Evolutionary conservation across 2,113 vertebrate species (phyloP), one percentile per base, ranked within the genome.

Genomic region (Glaucidium brasilianum): DNA sequence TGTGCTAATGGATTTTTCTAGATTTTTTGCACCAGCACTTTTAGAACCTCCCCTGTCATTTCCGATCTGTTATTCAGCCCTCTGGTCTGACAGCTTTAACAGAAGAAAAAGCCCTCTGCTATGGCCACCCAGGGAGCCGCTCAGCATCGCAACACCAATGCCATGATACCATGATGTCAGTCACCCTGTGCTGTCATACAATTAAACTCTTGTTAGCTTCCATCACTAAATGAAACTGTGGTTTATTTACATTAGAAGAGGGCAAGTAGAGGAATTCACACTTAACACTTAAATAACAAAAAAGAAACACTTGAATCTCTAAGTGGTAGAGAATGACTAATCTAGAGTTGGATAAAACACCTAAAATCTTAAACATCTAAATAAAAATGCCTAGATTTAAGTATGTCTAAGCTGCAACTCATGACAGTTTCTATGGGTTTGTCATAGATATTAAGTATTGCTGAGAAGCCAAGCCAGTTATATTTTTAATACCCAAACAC

Each of bases 91-190:
- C 39, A 37, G 71, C 52, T 49, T 20, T 17, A 55, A 35, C 22
- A 59, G 50, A 43, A 17, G 27, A 21, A 39, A 78, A 16, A 45
- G 15, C 10, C 29, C 68, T 39, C 35, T 43, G 59, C 41, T 45
- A n/a, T 0, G 2, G 60, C 27, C 1, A 2, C 35, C 30, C 17
- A 7, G 13, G 29, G 23, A 34, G 52, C 43, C 4, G 12, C 35
- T 75, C n/a, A 14, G 30, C 66, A 79, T n/a, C 11, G 0, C 23
- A 79, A 29, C 56, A 30, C 27, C 4, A 12, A 30, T 45, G 82
- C 30, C 3, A 4, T 22, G 52, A n/a, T 59, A 41, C 10, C 2
- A 0, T 10, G 74, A 45, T 19, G 37, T 34, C 73, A 71, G 52
- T 71, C 6, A 1, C 34, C 26, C 55, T 30, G 56, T 77, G 59